Evolutionary conservation across 2,797 vertebrate genomes (phyloP).

Genomic region (Myotis planiceps): DNA sequence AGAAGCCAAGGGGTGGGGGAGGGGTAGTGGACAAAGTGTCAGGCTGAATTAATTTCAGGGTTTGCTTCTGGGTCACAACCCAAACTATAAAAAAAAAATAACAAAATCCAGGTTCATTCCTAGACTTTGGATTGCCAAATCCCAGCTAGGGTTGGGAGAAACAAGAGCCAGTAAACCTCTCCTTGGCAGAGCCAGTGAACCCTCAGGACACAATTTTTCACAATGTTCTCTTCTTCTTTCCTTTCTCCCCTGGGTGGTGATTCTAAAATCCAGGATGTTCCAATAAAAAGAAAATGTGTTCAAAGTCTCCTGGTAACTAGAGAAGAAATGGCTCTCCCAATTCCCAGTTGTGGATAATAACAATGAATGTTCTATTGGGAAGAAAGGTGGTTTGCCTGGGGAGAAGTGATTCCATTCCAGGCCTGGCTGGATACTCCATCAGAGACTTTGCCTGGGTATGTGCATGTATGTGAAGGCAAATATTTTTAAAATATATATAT

Average conservation of each 20-base stretch:
- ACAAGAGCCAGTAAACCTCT: neutral
- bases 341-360: neutral
- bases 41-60: neutral
- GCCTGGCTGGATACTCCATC: neutral
- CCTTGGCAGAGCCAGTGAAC: neutral
- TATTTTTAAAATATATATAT: no score
- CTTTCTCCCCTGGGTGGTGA: neutral
- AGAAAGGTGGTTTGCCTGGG: neutral
- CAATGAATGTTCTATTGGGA: neutral
- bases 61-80: neutral
- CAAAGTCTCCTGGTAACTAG: neutral
- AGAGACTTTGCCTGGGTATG: neutral
- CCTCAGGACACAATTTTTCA: neutral
- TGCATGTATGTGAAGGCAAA: neutral
- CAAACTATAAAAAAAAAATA: neutral
- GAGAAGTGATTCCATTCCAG: neutral
- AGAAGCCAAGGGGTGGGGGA: neutral
- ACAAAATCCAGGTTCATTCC: neutral
- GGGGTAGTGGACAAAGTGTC: neutral
- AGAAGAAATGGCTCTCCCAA: neutral
- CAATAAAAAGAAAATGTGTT: slow-evolving; percentile 24
- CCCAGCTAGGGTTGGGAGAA: neutral
- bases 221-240: neutral
- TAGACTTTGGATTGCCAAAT: neutral
- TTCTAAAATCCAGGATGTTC: neutral